A percentile compares a stretch with the other conserved stretches of the same genome.
These are phyloP conservation scores for Pluvialis apricaria DNA, from an alignment of 2,113 vertebrate genomes.

Conservation along the genomic window DNA sequence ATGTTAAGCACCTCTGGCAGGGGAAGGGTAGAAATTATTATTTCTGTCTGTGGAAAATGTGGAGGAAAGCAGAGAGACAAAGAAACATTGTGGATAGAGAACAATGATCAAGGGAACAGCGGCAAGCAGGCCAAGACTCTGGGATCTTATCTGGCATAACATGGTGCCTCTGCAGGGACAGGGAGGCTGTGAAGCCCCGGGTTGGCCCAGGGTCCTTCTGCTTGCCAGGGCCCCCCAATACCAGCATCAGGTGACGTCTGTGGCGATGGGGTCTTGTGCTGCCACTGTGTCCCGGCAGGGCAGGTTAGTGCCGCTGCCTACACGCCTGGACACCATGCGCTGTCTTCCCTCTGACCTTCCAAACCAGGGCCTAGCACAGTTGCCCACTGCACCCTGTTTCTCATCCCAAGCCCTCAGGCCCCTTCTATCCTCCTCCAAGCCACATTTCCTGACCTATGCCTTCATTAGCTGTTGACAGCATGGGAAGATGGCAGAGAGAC, in stretches of 20 bases:
- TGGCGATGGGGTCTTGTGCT: not conserved
- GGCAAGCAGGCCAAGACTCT: too few relatives aligned
- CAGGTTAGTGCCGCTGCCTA: not conserved
- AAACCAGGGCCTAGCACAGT: not conserved
- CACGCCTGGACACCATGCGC: fast-evolving
- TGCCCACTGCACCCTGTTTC: not conserved
- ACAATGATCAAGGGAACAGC: too few relatives aligned
- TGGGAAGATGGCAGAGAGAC: not conserved
- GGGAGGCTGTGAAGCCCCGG: not conserved
- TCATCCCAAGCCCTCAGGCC: not conserved
- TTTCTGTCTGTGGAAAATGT: too few relatives aligned
- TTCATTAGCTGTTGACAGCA: not conserved
- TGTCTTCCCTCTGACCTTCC: not conserved
- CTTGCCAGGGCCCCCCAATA: not conserved
- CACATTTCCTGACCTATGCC: not conserved
- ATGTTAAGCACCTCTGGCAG: too few relatives aligned
- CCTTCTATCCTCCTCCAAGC: not conserved
- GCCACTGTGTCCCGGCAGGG: fast-evolving
- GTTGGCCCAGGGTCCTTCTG: not conserved
- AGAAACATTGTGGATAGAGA: too few relatives aligned
- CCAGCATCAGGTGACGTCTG: fast-evolving
- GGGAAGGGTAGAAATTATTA: too few relatives aligned
- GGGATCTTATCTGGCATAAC: not conserved
- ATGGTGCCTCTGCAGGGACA: fast-evolving
- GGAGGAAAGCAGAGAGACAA: too few relatives aligned